Evolutionary conservation across 2,888 invertebrate species (phyloP).

Genomic region (Pachymerium ferrugineum): DNA sequence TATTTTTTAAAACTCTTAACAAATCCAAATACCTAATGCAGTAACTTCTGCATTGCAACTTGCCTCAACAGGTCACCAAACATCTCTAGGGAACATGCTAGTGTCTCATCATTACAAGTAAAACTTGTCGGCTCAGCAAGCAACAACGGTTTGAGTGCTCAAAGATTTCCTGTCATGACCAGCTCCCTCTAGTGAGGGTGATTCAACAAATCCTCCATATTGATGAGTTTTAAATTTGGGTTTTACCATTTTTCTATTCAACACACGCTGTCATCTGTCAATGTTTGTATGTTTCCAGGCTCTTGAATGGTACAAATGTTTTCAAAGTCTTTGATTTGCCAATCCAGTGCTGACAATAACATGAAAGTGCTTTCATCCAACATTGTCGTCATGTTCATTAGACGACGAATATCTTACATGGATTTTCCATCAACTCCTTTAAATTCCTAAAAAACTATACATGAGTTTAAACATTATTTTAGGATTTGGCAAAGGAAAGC

Average conservation of each 20-base stretch:
- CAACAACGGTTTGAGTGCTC: not conserved
- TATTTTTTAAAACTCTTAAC: no score
- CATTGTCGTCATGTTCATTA: slow-evolving; percentile 20
- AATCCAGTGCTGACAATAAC: slow-evolving; percentile 16
- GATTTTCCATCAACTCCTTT: slow-evolving; percentile 15
- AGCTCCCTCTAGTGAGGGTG: no score
- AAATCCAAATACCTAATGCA: no score
- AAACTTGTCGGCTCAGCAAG: not conserved
- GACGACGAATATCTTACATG: slow-evolving; percentile 9
- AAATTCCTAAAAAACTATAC: not conserved
- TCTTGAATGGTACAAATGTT: not conserved
- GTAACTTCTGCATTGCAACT: no score
- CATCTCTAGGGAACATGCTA: not conserved
- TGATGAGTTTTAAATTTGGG: not conserved
- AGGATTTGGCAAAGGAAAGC: not conserved
- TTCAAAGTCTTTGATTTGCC: not conserved
- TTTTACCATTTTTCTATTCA: no score
- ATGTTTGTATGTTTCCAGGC: not conserved
- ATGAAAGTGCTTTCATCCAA: slow-evolving; percentile 30
- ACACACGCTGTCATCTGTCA: not conserved
- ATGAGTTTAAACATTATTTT: not conserved
- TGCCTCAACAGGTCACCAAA: not conserved
- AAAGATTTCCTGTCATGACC: not conserved
- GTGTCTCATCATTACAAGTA: not conserved
- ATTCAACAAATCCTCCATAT: no score